Evolutionary conservation across 2,797 vertebrate species (phyloP).

Genomic region (Perdix hodgsoniae): DNA sequence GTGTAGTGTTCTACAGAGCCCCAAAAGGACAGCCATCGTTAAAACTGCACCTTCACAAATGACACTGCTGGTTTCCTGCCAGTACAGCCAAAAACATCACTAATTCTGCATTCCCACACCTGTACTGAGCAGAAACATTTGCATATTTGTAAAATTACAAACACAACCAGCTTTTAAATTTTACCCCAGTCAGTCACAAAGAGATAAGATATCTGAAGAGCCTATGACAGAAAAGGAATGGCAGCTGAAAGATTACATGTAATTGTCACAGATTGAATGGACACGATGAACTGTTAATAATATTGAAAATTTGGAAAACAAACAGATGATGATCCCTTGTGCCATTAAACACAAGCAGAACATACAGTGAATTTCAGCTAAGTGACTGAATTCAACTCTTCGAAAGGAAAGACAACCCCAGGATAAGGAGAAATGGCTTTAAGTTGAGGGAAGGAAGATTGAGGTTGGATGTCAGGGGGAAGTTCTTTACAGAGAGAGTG

Average conservation of each 20-base stretch:
- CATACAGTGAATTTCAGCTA: background rate
- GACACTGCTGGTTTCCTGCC: background rate
- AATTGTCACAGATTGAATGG: background rate
- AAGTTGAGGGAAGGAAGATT: too few species aligned
- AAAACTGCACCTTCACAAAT: background rate
- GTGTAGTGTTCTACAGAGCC: background rate
- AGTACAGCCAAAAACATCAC: background rate
- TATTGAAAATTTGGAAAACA: background rate
- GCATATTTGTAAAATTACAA: background rate
- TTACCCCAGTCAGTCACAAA: background rate
- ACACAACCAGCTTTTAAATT: background rate
- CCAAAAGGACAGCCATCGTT: accelerated
- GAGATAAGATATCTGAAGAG: background rate
- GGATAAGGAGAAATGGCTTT: too few species aligned
- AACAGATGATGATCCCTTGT: background rate
- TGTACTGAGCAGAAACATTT: background rate
- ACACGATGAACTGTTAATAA: background rate
- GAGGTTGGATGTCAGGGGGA: too few species aligned
- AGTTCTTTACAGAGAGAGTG: too few species aligned
- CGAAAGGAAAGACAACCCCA: too few species aligned
- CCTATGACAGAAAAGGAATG: background rate
- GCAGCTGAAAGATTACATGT: background rate
- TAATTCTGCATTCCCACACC: background rate
- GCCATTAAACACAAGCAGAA: background rate
- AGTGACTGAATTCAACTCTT: background rate